Evolutionary conservation across 1,140 invertebrate genomes (phyloP), one percentile per base, ranked within the genome.

Genomic region (Cydia fagiglandana): DNA sequence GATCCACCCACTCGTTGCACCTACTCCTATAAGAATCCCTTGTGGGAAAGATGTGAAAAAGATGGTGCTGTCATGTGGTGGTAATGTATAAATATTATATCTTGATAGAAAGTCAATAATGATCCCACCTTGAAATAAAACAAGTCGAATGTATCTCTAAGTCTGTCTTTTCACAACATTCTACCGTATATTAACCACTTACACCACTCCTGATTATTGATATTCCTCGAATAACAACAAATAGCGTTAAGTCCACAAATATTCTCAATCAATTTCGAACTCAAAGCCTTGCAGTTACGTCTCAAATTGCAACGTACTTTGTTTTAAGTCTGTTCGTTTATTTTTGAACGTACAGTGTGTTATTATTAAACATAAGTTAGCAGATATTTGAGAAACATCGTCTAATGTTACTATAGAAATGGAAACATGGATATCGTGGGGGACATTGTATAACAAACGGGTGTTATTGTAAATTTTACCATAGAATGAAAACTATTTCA

Each of bases 361-460:
- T 90, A 85, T 90, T 90, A 90, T 90, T 87, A 90, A 90, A 90
- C 88, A 88, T 74, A 75, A 80, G 47, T 80, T 82, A 79, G 66
- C 74, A 80, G 83, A 84, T 90, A 90, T 89, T 88, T 87, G 84
- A 84, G 85, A 89, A 86, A 90, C 86, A 89, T 79, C 81, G 82
- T 84, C 88, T 88, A 88, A 88, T 84, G 82, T 88, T 88, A 82
- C 78, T 80, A 83, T 84, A 86, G 84, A 81, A 83, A 82, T 86
- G 82, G 80, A 83, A 87, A 86, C 82, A 88, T 70, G 47, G 17
- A 28, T 56, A 70, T 41, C 17, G 10, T 81, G 76, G 78, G 53
- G 75, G 77, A 79, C 75, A 75, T 82, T 80, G 77, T 79, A 75
- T 50, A 82, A 82, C 76, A 80, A 78, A 61, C 10, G 50, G n/a